Evolutionary conservation across 2,113 vertebrate species (phyloP).

Genomic region (Myrmecobius fasciatus): DNA sequence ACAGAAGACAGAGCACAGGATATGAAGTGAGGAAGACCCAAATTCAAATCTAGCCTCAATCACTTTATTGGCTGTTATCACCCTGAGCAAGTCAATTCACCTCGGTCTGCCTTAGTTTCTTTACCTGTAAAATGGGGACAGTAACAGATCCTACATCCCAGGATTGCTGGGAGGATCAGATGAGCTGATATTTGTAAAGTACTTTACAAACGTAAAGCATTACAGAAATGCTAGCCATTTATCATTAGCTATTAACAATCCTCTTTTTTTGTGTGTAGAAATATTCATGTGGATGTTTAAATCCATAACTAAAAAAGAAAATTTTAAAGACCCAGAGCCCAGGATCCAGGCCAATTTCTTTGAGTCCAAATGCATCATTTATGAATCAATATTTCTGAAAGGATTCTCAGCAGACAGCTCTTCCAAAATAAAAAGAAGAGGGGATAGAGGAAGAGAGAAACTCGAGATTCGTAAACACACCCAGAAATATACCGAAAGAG

Average conservation of each 20-base stretch:
- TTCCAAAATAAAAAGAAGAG: not conserved
- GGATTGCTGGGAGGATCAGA: not conserved
- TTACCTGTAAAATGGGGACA: not conserved
- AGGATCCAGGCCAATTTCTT: too few species aligned
- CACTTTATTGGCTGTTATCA: not conserved
- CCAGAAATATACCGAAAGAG: not conserved
- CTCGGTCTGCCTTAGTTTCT: not conserved
- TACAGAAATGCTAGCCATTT: too few species aligned
- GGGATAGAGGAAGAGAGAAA: not conserved
- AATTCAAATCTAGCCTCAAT: not conserved
- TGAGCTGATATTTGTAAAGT: not conserved
- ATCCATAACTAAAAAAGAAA: not conserved
- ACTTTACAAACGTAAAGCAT: not conserved
- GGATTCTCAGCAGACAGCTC: too few species aligned
- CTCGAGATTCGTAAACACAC: not conserved
- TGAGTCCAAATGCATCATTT: too few species aligned
- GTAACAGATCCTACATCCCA: not conserved
- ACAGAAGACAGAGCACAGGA: not conserved
- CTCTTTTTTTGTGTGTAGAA: not conserved
- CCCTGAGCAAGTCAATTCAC: not conserved
- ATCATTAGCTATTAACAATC: not conserved
- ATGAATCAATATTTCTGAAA: too few species aligned
- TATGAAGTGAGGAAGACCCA: not conserved
- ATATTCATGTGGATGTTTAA: not conserved
- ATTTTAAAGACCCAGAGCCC: too few species aligned